Base-by-base conservation (phyloP, 2,797 vertebrate genomes). In the Ispidina lecontei region DNA sequence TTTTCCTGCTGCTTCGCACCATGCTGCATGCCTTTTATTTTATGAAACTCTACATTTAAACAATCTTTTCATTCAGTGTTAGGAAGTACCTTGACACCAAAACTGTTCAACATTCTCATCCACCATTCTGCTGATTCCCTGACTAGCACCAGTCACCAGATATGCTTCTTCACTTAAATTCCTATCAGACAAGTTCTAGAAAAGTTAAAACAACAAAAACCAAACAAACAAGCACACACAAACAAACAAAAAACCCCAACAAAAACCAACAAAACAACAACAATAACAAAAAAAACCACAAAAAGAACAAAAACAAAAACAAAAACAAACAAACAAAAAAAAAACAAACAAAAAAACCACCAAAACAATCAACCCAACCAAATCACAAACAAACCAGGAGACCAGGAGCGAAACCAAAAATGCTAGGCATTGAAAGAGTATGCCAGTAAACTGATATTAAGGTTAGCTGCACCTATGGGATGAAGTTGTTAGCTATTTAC, bases 1-100 rank as follows among this genome's bases (percentile, higher is more conserved):
- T 86, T 91, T 88, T 92, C 56, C 64, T 73, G 58, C 44, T 60
- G 70, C 80, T 92, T 88, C 76, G 88, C 56, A 72, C 47, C 81
- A 41, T 55, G 71, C 31, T 86, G 56, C 41, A 58, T 44, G 23
- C n/a, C 59, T 84, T 84, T 54, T 37, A 70, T 55, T 86, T 82
- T 26, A 79, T 41, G 28, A 56, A 92, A 90, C 16, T n/a, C 0
- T 0, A 75, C 41, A 76, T 79, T 84, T 73, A 28, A 79, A 91
- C 78, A 49, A 67, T 49, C 12, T 17, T 70, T 90, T 76, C 28
- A 73, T 91, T 90, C 56, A 84, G 13, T 46, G 46, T 64, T 46
- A 79, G 80, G 41, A 81, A 86, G 70, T 52, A 44, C n/a, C 86
- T 44, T 79, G 25, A 67, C 77, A 86, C 1, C 0, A 1, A 86